These are phyloP conservation scores for Catharus ustulatus DNA, from an alignment of 2,797 vertebrate genomes.

Conservation along the genomic window DNA sequence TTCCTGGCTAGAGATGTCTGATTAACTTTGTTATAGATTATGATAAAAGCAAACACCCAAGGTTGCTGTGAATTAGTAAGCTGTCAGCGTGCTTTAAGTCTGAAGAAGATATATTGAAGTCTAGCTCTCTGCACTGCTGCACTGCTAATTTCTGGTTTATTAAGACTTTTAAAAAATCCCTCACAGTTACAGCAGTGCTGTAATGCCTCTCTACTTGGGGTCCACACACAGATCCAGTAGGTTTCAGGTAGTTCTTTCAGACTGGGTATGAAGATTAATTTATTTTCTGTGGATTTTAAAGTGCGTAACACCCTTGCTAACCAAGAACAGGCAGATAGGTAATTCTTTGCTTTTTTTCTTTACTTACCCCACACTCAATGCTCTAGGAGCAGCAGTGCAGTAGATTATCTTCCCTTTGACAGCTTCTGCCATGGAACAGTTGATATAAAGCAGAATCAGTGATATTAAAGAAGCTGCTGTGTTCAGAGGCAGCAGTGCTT, in stretches of 20 bases:
- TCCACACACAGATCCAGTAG: neutral
- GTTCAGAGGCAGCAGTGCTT: neutral
- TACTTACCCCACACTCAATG: neutral
- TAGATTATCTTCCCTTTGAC: neutral
- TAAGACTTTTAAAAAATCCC: neutral
- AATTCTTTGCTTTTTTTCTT: neutral
- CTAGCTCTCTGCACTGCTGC: neutral
- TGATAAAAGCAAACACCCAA: conserved; percentile 39
- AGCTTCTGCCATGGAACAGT: neutral
- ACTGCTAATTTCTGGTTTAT: conserved; percentile 13
- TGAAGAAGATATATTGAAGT: conserved; percentile 1
- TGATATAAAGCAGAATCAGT: neutral
- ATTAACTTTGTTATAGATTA: conserved; percentile 39
- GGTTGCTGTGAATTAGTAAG: conserved; percentile 38
- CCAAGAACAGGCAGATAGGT: neutral
- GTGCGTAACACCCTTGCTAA: neutral
- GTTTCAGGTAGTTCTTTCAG: neutral
- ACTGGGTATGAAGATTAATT: neutral
- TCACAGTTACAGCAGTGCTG: neutral
- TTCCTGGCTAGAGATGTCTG: conserved; percentile 5
- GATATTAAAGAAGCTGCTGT: neutral
- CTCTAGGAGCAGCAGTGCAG: neutral
- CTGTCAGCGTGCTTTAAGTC: conserved; percentile 23
- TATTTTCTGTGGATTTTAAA: neutral
- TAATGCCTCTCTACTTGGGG: neutral